Conservation (phyloP, 2,113 vertebrate species). For the Asarcornis scutulata region DNA sequence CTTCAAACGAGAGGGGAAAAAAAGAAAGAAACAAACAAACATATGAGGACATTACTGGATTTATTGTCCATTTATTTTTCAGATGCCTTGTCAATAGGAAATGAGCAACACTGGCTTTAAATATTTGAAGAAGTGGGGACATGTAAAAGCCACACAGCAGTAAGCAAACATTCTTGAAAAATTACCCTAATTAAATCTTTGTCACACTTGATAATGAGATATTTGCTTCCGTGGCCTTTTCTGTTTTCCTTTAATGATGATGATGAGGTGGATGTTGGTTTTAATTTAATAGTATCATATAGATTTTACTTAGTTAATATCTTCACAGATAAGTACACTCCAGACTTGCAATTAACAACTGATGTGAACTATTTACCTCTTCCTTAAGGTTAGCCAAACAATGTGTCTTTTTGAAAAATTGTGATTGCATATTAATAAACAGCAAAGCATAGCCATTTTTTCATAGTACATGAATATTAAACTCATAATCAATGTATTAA, state of each 20-base stretch:
- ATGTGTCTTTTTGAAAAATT: constrained; percentile 63
- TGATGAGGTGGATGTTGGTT: constrained; percentile 5
- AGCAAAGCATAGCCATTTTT: not conserved
- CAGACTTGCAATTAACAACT: constrained; percentile 7
- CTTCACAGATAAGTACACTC: constrained; percentile 49
- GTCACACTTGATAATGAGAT: constrained; percentile 55
- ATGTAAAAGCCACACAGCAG: not conserved
- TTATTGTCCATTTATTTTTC: not conserved
- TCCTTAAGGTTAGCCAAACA: constrained; percentile 24
- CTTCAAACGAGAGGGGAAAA: fast-evolving
- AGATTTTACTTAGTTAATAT: constrained; percentile 58
- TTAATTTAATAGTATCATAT: constrained; percentile 73
- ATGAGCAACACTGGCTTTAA: not conserved
- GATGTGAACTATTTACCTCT: not conserved
- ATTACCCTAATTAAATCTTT: constrained; percentile 57
- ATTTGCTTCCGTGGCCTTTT: constrained; percentile 35
- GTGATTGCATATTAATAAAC: constrained; percentile 60
- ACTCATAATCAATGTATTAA: not conserved
- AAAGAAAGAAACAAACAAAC: not conserved
- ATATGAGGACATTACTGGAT: not conserved
- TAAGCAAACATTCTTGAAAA: constrained; percentile 51
- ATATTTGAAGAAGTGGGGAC: constrained; percentile 33
- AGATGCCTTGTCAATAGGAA: not conserved
- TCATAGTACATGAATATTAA: not conserved
- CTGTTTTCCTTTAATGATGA: constrained; percentile 43